These are phyloP conservation scores for Odobenus rosmarus DNA, from an alignment of 2,113 vertebrate species.

Conservation along the genomic window DNA sequence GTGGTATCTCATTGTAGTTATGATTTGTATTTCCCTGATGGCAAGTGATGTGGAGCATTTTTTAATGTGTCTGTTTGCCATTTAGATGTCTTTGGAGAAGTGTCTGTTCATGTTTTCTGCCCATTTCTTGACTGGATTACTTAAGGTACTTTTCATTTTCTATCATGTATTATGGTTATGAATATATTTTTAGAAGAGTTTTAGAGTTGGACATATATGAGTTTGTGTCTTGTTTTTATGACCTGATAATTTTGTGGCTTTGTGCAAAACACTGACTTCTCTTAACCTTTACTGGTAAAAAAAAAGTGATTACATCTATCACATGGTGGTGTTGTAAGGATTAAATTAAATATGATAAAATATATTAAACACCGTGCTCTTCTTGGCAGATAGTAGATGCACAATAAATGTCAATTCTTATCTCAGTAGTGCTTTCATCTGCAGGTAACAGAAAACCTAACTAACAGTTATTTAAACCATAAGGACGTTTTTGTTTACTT, in stretches of 20 bases:
- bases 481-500: constrained; percentile 38
- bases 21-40: too few relatives aligned
- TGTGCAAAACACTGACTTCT: neutral
- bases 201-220: neutral
- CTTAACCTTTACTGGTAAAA: neutral
- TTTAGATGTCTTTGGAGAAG: too few relatives aligned
- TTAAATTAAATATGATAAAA: neutral
- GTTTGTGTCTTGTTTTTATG: neutral
- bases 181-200: constrained; percentile 17
- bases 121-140: too few relatives aligned
- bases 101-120: too few relatives aligned
- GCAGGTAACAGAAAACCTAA: constrained; percentile 10
- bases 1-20: too few relatives aligned
- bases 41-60: too few relatives aligned
- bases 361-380: neutral
- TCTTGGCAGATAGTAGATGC: neutral
- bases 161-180: neutral
- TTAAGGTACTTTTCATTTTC: neutral
- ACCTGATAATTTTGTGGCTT: neutral
- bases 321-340: neutral
- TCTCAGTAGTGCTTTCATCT: neutral
- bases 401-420: neutral
- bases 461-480: neutral
- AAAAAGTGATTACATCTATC: neutral
- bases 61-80: too few relatives aligned